Evolutionary conservation across 2,888 invertebrate genomes (phyloP).

Genomic region (Ditylenchus weischeri): DNA sequence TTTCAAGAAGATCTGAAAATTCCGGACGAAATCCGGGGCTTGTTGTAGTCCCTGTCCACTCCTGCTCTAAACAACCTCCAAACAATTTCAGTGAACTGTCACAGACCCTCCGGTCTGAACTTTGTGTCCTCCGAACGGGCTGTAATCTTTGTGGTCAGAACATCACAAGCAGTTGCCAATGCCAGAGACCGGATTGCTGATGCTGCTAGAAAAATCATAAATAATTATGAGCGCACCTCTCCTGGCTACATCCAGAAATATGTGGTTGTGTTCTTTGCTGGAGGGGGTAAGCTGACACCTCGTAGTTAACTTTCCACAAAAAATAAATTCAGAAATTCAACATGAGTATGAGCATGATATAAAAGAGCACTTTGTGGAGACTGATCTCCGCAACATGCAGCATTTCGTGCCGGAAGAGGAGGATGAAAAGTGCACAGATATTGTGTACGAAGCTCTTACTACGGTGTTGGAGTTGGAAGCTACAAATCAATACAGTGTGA

Average conservation of each 20-base stretch:
- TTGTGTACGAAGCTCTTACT: not conserved
- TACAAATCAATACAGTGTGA: not conserved
- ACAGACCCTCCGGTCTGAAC: not conserved
- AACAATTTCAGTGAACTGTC: not conserved
- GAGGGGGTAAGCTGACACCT: not conserved
- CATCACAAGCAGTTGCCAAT: not conserved
- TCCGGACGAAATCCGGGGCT: too few relatives aligned
- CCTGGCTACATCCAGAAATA: slow-evolving; percentile 4
- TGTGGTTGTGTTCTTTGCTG: not conserved
- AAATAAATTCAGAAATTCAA: not conserved
- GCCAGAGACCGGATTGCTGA: not conserved
- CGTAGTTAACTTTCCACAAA: not conserved
- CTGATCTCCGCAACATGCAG: too few relatives aligned
- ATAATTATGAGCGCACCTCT: not conserved
- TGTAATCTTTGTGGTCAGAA: not conserved
- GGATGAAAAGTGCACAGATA: slow-evolving; percentile 1
- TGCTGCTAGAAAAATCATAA: not conserved
- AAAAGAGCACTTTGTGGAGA: too few relatives aligned
- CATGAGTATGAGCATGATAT: too few relatives aligned
- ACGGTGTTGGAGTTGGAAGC: not conserved
- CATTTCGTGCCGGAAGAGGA: too few relatives aligned
- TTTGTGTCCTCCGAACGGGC: not conserved
- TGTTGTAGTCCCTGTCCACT: too few relatives aligned
- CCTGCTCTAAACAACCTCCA: too few relatives aligned
- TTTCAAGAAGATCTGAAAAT: too few relatives aligned